phyloP scores from a whole-genome alignment of 2,888 invertebrate species.

The Eristalinus sepulchralis region DNA sequence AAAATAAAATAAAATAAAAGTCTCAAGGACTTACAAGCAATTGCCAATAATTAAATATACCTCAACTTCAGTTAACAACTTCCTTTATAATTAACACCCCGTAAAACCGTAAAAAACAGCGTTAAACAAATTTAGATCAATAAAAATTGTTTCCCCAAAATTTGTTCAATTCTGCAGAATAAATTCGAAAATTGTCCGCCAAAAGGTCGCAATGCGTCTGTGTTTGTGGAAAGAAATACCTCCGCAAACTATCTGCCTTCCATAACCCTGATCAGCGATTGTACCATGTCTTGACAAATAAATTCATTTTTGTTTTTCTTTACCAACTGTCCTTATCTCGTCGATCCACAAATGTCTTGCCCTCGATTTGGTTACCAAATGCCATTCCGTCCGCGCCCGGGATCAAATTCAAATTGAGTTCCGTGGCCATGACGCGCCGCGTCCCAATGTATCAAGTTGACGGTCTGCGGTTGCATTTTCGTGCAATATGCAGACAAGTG shows the following conservation, averaged over 20 bases:
- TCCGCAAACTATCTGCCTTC: neutral
- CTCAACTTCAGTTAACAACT: too few species aligned
- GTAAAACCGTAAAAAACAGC: too few species aligned
- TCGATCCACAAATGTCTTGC: neutral
- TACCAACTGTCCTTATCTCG: neutral
- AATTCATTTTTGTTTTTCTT: neutral
- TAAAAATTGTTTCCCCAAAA: too few species aligned
- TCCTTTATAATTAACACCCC: too few species aligned
- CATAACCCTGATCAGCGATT: neutral
- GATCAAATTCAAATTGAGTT: neutral
- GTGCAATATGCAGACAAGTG: slow-evolving; percentile 36
- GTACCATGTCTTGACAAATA: neutral
- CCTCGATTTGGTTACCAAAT: neutral
- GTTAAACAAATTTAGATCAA: too few species aligned
- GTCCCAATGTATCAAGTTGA: neutral
- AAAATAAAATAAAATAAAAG: too few species aligned
- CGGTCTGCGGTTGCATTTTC: slow-evolving; percentile 21
- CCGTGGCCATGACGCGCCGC: neutral
- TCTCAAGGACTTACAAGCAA: too few species aligned
- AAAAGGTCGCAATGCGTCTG: too few species aligned
- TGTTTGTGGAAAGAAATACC: neutral
- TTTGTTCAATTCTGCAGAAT: too few species aligned
- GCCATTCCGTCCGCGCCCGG: neutral
- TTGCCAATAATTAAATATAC: too few species aligned
- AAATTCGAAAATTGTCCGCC: too few species aligned